Percentiles rank a stretch among this genome's conserved stretches.
phyloP scores from a whole-genome alignment of 2,113 vertebrate genomes.

The Motacilla tschutschensis region DNA sequence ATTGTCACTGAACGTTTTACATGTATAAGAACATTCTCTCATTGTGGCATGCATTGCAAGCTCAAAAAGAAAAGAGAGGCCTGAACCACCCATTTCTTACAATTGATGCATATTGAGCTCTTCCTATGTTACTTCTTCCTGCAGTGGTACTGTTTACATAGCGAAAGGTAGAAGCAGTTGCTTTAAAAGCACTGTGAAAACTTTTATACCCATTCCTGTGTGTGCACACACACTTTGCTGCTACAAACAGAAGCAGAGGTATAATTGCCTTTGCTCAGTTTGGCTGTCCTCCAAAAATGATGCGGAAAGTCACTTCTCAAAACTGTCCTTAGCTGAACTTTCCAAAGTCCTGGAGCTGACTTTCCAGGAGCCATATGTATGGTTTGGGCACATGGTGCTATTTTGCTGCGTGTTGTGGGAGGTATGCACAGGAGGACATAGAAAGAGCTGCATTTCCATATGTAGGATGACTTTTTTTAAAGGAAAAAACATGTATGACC shows the following conservation, averaged over 20 bases:
- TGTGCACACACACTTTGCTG: neutral
- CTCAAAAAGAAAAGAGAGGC: neutral
- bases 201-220: neutral
- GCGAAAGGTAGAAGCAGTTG: neutral
- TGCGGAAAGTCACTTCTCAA: neutral
- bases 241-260: neutral
- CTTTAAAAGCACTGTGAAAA: neutral
- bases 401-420: neutral
- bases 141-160: neutral
- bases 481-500: neutral
- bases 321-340: constrained; percentile 7
- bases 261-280: neutral
- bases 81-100: neutral
- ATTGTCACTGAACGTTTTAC: neutral
- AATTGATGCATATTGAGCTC: neutral
- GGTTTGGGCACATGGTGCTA: neutral
- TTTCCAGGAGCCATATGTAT: neutral
- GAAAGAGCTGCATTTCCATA: neutral
- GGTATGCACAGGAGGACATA: neutral
- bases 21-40: neutral
- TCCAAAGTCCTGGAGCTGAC: neutral
- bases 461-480: neutral
- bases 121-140: neutral
- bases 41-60: fast-evolving
- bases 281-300: constrained; percentile 7